Base-by-base conservation (phyloP, 2,888 invertebrate genomes). In the Bhutanitis thaidina region DNA sequence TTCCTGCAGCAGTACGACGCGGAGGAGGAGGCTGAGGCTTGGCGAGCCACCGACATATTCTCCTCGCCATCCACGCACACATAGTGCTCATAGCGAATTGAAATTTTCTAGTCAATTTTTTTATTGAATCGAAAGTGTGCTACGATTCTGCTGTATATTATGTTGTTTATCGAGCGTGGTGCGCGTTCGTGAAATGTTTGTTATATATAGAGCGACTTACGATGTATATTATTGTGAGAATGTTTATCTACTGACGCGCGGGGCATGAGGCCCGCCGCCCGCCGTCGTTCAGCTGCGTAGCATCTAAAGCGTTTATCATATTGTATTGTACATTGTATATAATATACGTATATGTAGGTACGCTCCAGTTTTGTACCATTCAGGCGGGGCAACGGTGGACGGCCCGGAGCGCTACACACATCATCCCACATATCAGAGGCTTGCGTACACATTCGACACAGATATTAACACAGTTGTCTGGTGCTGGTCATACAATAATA, bases 1-100 rank as follows among this genome's bases (percentile, higher is more conserved):
- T 92, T 92, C 77, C 77, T 93, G 65, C 90, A 90, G 77, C 85
- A 89, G 70, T 89, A 90, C 74, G 84, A 90, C 70, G 85, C 81
- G 52, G 86, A 90, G 66, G 84, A 77, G 58, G 89, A 89, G 64
- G 86, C 88, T 58, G 86, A 89, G 69, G 83, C 85, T 59, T 89
- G 89, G 89, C 83, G 81, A 57, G 74, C 86, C 60, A 70, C 82
- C 43, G 84, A 89, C 66, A 87, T 89, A 62, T 89, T 89, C 77
- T 87, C 82, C 65, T 72, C 83, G 59, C 72, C 80, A 64, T 78
- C 88, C 71, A 77, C 88, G 78, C 86, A 82, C 82, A 79, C 87
- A 73, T 86, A 87, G 85, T 80, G 77, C 77, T 79, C 74, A 74
- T 82, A 82, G 82, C 74, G 81, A 82, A 85, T 84, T 85, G 82